Conservation (phyloP, 1,140 invertebrate species). For the Drosophila kohkoa region DNA sequence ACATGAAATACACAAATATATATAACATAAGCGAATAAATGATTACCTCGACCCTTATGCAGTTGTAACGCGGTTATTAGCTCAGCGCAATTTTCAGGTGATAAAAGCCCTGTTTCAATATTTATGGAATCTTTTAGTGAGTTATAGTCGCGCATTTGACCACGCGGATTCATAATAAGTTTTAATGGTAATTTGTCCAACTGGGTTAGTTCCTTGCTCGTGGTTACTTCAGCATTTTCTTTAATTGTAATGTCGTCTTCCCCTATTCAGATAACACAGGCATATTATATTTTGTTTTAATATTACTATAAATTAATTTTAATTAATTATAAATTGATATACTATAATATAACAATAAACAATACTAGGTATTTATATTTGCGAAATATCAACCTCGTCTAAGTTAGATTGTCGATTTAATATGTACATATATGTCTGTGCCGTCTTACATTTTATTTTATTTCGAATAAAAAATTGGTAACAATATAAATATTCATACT, state of each 20-base stretch:
- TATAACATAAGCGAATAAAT: background rate
- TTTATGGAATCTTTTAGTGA: slow-evolving; percentile 87
- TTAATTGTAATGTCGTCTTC: slow-evolving; percentile 56
- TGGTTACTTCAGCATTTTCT: slow-evolving; percentile 51
- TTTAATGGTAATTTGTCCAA: slow-evolving; percentile 89
- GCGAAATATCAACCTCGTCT: too few species aligned
- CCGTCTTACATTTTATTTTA: too few species aligned
- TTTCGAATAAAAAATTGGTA: too few species aligned
- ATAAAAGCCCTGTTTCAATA: slow-evolving; percentile 88
- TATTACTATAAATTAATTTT: too few species aligned
- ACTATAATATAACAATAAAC: background rate
- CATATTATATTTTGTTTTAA: background rate
- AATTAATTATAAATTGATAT: background rate
- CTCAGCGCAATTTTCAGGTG: slow-evolving; percentile 89
- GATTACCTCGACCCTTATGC: slow-evolving; percentile 90
- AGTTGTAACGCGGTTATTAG: slow-evolving; percentile 92
- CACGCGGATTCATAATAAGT: slow-evolving; percentile 92
- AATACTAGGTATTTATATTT: background rate
- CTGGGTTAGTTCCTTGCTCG: slow-evolving; percentile 51
- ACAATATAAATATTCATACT: too few species aligned
- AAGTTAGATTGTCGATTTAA: too few species aligned
- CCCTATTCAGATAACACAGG: slow-evolving; percentile 45
- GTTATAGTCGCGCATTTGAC: slow-evolving; percentile 90
- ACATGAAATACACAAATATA: too few species aligned
- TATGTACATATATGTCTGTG: too few species aligned